phyloP scores from a whole-genome alignment of 1,140 invertebrate genomes.

The Diabrotica virgifera region DNA sequence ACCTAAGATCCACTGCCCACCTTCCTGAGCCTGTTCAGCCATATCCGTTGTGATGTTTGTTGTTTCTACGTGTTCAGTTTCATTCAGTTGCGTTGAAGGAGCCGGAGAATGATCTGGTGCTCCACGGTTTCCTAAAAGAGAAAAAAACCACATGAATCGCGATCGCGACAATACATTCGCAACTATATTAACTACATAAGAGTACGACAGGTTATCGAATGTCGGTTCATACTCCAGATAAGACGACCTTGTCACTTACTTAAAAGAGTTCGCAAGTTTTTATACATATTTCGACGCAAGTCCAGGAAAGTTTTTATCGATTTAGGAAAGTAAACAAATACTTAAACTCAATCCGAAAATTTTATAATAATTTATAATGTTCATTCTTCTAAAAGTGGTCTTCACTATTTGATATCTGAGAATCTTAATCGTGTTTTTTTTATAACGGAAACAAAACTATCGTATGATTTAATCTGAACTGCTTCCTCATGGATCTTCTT shows the following conservation, averaged over 20 bases:
- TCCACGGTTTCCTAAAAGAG: not conserved
- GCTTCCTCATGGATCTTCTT: no score
- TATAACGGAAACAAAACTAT: no score
- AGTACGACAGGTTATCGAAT: not conserved
- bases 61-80: not conserved
- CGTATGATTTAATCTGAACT: no score
- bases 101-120: not conserved
- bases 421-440: no score
- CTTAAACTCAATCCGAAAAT: no score
- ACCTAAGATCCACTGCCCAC: slow-evolving; percentile 14
- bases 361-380: no score
- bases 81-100: slow-evolving; percentile 6
- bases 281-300: no score
- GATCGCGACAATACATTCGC: not conserved
- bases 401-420: no score
- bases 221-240: not conserved
- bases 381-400: no score
- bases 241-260: not conserved
- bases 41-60: not conserved
- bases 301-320: no score
- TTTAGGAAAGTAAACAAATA: no score
- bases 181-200: not conserved
- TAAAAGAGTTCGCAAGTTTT: not conserved
- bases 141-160: not conserved
- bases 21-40: not conserved